Conservation (phyloP, 2,113 vertebrate species). For the mouse (Mus musculus) region GRCm39 chrX:56008001-56008500, state of each 20-base stretch:
- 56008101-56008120: neutral
- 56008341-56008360: conserved; percentile 73
- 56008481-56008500: conserved; percentile 63
- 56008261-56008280: conserved; percentile 56
- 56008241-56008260: conserved; percentile 43
- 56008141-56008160: conserved; percentile 3
- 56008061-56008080: neutral
- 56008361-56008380: conserved; percentile 66
- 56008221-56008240: conserved; percentile 47
- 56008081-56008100: neutral
- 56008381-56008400: conserved; percentile 68
- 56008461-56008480: conserved; percentile 47
- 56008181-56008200: neutral
- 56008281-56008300: conserved; percentile 67
- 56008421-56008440: conserved; percentile 62
- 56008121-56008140: conserved; percentile 15
- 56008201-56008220: neutral
- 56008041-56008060: neutral
- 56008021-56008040: neutral
- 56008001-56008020: neutral
- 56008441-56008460: conserved; percentile 54
- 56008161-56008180: conserved; percentile 29
- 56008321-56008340: conserved; percentile 58
- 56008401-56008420: conserved; percentile 78
- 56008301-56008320: conserved; percentile 48